Percentiles rank a stretch among this genome's conserved stretches.
Evolutionary conservation across 1,140 invertebrate genomes (phyloP).

Genomic region (Neodiprion virginianus): DNA sequence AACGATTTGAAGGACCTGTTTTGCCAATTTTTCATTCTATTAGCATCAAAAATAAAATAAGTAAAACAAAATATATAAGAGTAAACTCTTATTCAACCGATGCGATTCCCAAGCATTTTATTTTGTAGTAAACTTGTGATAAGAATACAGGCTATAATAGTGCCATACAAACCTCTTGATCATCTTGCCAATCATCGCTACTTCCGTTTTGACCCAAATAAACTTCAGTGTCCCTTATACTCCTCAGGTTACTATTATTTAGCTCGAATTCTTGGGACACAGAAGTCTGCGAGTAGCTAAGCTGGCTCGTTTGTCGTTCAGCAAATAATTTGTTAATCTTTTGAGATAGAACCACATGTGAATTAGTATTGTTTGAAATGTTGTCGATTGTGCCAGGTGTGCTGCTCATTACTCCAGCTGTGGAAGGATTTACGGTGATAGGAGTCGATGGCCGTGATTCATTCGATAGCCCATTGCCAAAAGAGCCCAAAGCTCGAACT

Average conservation of each 20-base stretch:
- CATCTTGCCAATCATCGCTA: slow-evolving; percentile 60
- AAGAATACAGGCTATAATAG: slow-evolving; percentile 30
- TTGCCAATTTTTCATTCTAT: too few species aligned
- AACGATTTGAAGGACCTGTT: slow-evolving; percentile 47
- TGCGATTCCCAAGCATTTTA: background rate
- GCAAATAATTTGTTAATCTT: slow-evolving; percentile 53
- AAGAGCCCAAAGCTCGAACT: slow-evolving; percentile 68
- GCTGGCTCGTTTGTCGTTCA: slow-evolving; percentile 45
- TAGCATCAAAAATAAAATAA: slow-evolving; percentile 16
- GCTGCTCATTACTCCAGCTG: slow-evolving; percentile 19
- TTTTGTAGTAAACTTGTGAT: background rate
- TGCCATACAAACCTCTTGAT: slow-evolving; percentile 60
- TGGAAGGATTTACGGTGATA: slow-evolving; percentile 34
- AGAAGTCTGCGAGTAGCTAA: slow-evolving; percentile 32
- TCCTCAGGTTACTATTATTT: slow-evolving; percentile 39
- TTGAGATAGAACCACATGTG: slow-evolving; percentile 40
- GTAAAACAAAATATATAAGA: background rate
- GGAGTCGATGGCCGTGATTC: slow-evolving; percentile 57
- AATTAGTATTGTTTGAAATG: slow-evolving; percentile 11
- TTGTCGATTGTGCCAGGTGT: slow-evolving; percentile 29
- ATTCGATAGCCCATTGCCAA: slow-evolving; percentile 52
- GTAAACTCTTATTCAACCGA: slow-evolving; percentile 7
- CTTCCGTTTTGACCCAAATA: slow-evolving; percentile 48
- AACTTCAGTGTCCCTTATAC: slow-evolving; percentile 36
- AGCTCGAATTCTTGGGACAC: background rate